Evolutionary conservation across 2,113 vertebrate species (phyloP), one percentile per base, ranked within the genome.

Genomic region (Pterophyllum scalare): DNA sequence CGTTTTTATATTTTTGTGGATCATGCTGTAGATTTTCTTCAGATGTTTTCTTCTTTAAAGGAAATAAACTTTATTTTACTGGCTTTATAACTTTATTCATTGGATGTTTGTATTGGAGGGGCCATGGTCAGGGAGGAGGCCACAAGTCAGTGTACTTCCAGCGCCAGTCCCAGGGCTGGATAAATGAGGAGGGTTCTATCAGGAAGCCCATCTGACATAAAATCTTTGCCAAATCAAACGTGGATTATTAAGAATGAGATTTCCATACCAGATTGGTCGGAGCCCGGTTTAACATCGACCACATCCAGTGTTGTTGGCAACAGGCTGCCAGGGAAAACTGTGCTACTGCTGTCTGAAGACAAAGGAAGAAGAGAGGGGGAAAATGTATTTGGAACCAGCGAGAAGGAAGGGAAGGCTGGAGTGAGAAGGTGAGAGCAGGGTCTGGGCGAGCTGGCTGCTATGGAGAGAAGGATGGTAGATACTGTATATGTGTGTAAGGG

Each of bases 141-240:
- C 28, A 28, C 28, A 28, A 28, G 0, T 12, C 35, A 40, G 61
- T 2, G 0, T 0, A 65, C 35, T 43, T 3, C 61, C 40, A 64
- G 1, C 15, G 33, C 33, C 38, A 35, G 61, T 64, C n/a, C 40
- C 0, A 64, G 40, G 35, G 40, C 61, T 40, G 6, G 35, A 8
- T 22, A 24, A 65, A 65, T 40, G 61, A 0, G 0, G 4, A 65
- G 1, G 12, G 1, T 0, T 65, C 1, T 7, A 40, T 20, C 61
- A 64, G 15, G 35, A 1, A 64, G n/a, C n/a, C n/a, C n/a, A n/a
- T n/a, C n/a, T n/a, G n/a, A n/a, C n/a, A n/a, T n/a, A n/a, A n/a
- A n/a, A 40, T 65, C 35, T 43, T 65, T 65, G 14, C 2, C n/a
- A 65, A 43, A 65, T 65, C 1, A 65, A 65, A 65, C 7, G 40